A percentile compares a stretch with the other conserved stretches of the same genome.
Conservation (phyloP, 2,797 vertebrate genomes). For the Streptopelia turtur region DNA sequence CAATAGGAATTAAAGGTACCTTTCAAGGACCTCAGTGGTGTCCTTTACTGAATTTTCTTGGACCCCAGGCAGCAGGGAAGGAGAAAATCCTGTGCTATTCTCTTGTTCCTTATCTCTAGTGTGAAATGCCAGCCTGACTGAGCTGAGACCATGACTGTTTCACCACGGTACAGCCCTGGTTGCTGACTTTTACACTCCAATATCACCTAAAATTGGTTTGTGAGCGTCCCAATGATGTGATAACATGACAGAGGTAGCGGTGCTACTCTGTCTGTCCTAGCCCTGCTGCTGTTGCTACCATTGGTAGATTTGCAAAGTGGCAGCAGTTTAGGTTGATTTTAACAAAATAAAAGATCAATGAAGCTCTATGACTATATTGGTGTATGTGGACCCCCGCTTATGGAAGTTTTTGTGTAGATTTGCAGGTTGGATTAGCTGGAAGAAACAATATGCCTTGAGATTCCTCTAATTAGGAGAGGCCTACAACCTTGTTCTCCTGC, state of each 20-base stretch:
- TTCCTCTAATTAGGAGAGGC: not conserved
- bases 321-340: not conserved
- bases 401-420: not conserved
- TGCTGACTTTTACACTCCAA: not conserved
- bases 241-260: not conserved
- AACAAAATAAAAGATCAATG: not conserved
- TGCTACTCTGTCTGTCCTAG: not conserved
- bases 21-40: not conserved
- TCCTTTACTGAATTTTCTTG: conserved; percentile 7
- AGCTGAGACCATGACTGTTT: not conserved
- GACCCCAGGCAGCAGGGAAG: not conserved
- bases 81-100: not conserved
- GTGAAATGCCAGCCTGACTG: not conserved
- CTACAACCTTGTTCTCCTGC: not conserved
- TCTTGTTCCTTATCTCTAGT: not conserved
- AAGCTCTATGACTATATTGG: not conserved
- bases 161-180: not conserved
- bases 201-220: not conserved
- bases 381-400: not conserved
- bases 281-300: not conserved
- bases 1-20: not conserved
- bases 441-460: not conserved
- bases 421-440: not conserved
- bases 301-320: not conserved
- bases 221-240: not conserved